Conservation (phyloP, 1,140 invertebrate species). For the Brachionus koreanus region DNA sequence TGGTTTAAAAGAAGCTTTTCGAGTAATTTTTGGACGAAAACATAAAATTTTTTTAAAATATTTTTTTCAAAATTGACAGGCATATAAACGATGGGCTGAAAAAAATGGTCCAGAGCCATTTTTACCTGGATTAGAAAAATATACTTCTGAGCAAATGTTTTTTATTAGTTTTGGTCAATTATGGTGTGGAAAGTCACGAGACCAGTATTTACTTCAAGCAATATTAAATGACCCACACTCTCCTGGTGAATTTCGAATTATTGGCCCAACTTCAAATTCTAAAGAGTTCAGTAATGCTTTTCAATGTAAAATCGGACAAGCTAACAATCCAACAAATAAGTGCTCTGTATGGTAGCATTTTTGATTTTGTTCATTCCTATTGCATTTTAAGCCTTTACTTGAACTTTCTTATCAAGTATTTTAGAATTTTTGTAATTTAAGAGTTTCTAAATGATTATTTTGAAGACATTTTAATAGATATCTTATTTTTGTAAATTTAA, state of each 20-base stretch:
- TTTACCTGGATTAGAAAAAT: slow-evolving; percentile 65
- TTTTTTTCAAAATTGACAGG: slow-evolving; percentile 49
- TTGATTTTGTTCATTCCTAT: not conserved
- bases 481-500: slow-evolving; percentile 24
- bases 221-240: slow-evolving; percentile 60
- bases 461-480: not conserved
- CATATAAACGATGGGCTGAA: slow-evolving; percentile 64
- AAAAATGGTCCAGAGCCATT: slow-evolving; percentile 57
- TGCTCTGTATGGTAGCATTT: slow-evolving; percentile 44
- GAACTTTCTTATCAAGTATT: not conserved
- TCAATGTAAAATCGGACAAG: slow-evolving; percentile 49
- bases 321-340: slow-evolving; percentile 44
- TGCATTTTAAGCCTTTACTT: not conserved
- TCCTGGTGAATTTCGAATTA: slow-evolving; percentile 59
- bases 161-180: slow-evolving; percentile 64
- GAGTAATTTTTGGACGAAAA: slow-evolving; percentile 47
- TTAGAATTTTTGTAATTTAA: slow-evolving; percentile 23
- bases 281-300: slow-evolving; percentile 56
- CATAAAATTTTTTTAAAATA: slow-evolving; percentile 48
- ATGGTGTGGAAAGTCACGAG: slow-evolving; percentile 60
- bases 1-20: slow-evolving; percentile 58
- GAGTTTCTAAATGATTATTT: not conserved
- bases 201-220: slow-evolving; percentile 58
- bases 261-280: slow-evolving; percentile 53
- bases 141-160: slow-evolving; percentile 66